A percentile compares a stretch with the other conserved stretches of the same genome.
These are phyloP conservation scores for Sebastes schlegelii DNA, from an alignment of 2,113 vertebrate genomes.

Conservation along the genomic window DNA sequence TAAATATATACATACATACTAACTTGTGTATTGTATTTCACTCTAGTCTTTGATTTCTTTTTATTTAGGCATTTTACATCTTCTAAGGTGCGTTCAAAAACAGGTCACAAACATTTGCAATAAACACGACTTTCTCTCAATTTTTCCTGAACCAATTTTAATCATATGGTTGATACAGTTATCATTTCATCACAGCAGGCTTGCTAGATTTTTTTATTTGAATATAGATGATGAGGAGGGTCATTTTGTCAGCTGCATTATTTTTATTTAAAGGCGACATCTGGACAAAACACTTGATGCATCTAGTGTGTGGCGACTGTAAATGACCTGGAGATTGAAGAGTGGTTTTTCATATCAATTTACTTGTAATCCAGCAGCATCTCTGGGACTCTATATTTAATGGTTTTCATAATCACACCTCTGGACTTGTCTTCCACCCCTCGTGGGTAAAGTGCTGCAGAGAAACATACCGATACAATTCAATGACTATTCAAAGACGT, in stretches of 20 bases:
- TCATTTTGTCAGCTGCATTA: conserved; percentile 25
- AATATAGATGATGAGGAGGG: conserved; percentile 5
- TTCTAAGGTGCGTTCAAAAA: neutral
- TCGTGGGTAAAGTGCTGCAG: conserved; percentile 69
- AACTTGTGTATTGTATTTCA: too few species aligned
- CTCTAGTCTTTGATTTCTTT: neutral
- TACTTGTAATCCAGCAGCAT: neutral
- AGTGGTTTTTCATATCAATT: neutral
- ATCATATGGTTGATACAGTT: conserved; percentile 46
- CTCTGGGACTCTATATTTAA: conserved; percentile 15
- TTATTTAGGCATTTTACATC: neutral
- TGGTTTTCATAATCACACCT: conserved; percentile 23
- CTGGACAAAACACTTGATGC: conserved; percentile 1
- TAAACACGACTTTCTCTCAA: neutral
- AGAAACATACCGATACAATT: conserved; percentile 48
- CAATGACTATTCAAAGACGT: conserved; percentile 26
- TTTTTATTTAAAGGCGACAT: neutral
- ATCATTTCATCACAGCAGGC: conserved; percentile 35
- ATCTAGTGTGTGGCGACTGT: neutral
- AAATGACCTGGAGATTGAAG: neutral
- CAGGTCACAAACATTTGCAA: neutral
- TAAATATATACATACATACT: too few species aligned
- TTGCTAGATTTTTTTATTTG: conserved; percentile 5
- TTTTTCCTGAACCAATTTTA: conserved; percentile 31
- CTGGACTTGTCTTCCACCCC: conserved; percentile 23